A percentile compares a stretch with the other conserved stretches of the same genome.
phyloP scores from a whole-genome alignment of 2,888 invertebrate species.

The Steinernema scapterisci region DNA sequence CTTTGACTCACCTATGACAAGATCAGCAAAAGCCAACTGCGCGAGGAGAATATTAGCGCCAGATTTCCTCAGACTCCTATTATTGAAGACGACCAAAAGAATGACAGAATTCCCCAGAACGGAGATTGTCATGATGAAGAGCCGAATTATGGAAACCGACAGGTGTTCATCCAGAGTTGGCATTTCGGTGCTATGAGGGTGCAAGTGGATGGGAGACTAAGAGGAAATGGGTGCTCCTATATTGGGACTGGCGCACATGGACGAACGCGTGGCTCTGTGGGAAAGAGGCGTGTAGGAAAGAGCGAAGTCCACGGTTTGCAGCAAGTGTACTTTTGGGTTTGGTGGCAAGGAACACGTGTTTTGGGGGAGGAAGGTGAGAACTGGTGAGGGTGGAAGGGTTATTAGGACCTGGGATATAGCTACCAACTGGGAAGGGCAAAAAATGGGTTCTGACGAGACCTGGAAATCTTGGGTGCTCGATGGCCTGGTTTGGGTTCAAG shows the following conservation, averaged over 20 bases:
- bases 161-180: constrained; percentile 18
- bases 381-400: too few relatives aligned
- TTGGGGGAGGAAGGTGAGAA: too few relatives aligned
- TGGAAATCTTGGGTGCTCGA: too few relatives aligned
- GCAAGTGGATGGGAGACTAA: neutral
- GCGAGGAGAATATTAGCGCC: constrained; percentile 6
- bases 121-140: neutral
- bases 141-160: constrained; percentile 2
- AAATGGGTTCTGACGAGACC: too few relatives aligned
- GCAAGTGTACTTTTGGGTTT: too few relatives aligned
- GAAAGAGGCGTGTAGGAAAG: neutral
- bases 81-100: neutral
- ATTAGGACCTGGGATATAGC: too few relatives aligned
- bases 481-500: too few relatives aligned
- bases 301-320: too few relatives aligned
- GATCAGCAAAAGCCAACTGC: constrained; percentile 11
- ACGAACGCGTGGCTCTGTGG: neutral
- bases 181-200: neutral
- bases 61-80: neutral
- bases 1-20: neutral
- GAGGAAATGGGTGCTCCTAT: too few relatives aligned
- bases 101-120: neutral
- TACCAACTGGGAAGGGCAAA: too few relatives aligned
- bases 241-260: neutral
- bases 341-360: too few relatives aligned